Percentiles rank a stretch among this genome's conserved stretches.
These are phyloP conservation scores for Tricholaema leucomelas DNA, from an alignment of 2,113 vertebrate genomes.

Conservation along the genomic window DNA sequence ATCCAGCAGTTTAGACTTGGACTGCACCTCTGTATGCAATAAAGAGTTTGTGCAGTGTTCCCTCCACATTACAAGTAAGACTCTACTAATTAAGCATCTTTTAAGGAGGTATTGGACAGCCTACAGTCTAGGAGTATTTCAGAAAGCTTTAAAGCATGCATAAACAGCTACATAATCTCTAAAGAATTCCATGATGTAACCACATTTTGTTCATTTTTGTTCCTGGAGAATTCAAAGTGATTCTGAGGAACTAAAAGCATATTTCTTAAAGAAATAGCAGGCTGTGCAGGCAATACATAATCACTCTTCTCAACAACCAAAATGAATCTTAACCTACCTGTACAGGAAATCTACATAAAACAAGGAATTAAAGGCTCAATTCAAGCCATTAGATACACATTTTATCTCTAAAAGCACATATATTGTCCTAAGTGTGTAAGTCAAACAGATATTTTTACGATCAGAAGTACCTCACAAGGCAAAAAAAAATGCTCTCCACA, in stretches of 20 bases:
- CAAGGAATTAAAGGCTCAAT: background rate
- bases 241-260: background rate
- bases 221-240: background rate
- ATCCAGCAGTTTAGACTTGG: background rate
- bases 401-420: background rate
- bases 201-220: background rate
- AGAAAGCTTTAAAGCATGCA: background rate
- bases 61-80: background rate
- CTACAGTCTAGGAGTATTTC: background rate
- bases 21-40: background rate
- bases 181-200: background rate
- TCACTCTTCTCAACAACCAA: background rate
- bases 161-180: background rate
- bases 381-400: background rate
- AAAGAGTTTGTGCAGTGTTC: background rate
- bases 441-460: background rate
- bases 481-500: background rate
- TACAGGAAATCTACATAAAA: background rate
- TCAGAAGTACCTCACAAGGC: background rate
- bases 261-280: background rate
- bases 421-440: background rate
- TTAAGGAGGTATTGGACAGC: background rate
- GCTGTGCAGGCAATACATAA: background rate
- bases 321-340: background rate
- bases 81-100: background rate